Evolutionary conservation across 2,797 vertebrate species (phyloP), one percentile per base, ranked within the genome.

Genomic region (Eupleurogrammus muticus): DNA sequence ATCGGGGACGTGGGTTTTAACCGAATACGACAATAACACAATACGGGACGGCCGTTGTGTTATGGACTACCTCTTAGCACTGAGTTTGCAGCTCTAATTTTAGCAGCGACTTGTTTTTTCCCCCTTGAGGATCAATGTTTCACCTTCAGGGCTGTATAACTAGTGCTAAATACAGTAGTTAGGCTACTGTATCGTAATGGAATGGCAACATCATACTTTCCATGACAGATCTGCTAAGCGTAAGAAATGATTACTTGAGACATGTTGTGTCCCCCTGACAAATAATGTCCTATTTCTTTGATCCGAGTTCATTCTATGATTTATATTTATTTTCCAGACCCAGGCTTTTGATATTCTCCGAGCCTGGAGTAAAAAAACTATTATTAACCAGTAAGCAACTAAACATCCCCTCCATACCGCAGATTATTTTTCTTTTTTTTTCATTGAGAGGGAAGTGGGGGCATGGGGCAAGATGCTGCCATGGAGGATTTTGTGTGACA

Each of bases 401-500:
- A 70, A 57, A 51, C 57, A 56, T 71, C 57, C 65, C 42, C 16
- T 69, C 73, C 52, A 42, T 73, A 75, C 48, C n/a, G 52, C 56
- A 71, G 83, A 85, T 90, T 88, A 84, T 83, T 63, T 84, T 70
- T 77, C 55, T 76, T 66, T 73, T 21, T 69, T 82, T 78, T 70
- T 71, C 28, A 70, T 56, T 67, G 56, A 24, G 73, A 17, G 50
- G 66, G 70, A 48, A 16, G 50, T 28, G 42, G 64, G 71, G 63
- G 16, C 23, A 57, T 11, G 46, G 53, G 73, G 66, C 65, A 63
- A 72, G 79, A 81, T 52, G 65, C 77, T 76, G 79, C 85, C 84
- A 82, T 89, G 81, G 88, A 88, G 82, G 66, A 83, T 86, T 79
- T 85, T 77, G 77, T 82, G 81, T 90, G 91, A 90, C 89, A 90